Conservation (phyloP, 2,113 vertebrate genomes). For the Malurus cyaneus region DNA sequence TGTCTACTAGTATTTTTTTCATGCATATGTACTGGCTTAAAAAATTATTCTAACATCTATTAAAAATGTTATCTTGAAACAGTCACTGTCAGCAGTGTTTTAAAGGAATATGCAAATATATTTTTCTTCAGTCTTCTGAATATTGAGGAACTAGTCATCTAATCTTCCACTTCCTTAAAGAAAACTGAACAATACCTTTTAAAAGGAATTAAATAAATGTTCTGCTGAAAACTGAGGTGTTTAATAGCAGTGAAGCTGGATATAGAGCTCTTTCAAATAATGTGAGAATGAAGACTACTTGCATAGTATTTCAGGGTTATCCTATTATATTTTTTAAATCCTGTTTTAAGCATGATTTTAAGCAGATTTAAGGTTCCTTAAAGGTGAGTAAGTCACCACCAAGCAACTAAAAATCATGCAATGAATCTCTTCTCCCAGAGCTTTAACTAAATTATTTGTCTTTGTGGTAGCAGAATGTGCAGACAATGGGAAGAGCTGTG, state of each 20-base stretch:
- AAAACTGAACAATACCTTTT: not conserved
- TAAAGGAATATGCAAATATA: constrained; percentile 29
- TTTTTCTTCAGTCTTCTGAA: not conserved
- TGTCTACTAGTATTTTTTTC: not conserved
- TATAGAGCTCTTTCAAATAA: not conserved
- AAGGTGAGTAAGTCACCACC: not conserved
- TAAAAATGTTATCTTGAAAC: not conserved
- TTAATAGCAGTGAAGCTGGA: not conserved
- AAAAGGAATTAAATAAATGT: constrained; percentile 17
- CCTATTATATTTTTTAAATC: not conserved
- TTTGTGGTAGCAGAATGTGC: not conserved
- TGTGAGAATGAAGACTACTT: not conserved
- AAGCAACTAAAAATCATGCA: not conserved
- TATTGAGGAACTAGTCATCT: not conserved
- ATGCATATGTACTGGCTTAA: not conserved
- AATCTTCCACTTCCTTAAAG: not conserved
- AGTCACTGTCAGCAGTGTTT: not conserved
- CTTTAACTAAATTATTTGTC: not conserved
- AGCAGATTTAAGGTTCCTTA: not conserved
- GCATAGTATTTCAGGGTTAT: not conserved
- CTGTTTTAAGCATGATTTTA: not conserved
- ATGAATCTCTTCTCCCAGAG: not conserved
- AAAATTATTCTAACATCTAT: not conserved
- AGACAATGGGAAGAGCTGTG: not conserved
- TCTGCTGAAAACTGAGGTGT: not conserved